These are phyloP conservation scores for Pegea sp. DNA, from an alignment of 23 tunicate genomes.

Conservation along the genomic window DNA sequence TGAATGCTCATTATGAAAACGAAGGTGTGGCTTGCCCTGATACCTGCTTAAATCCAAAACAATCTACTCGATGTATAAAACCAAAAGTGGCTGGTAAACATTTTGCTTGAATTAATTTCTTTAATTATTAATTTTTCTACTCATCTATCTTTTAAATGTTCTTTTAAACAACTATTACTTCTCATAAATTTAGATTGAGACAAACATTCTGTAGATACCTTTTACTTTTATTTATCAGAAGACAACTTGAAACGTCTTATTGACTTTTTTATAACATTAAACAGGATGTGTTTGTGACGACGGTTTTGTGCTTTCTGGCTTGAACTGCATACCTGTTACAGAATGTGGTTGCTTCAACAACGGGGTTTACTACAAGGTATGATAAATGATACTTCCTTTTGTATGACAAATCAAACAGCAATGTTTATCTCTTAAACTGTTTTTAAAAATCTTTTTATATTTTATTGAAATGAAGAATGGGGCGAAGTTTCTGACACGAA, in stretches of 20 bases:
- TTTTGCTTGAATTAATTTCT: too few species aligned
- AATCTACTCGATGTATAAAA: neutral
- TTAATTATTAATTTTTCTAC: too few species aligned
- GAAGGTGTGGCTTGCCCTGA: neutral
- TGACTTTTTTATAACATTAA: neutral
- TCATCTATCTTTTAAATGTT: too few species aligned
- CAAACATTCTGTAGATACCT: too few species aligned
- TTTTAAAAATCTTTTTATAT: too few species aligned
- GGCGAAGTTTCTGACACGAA: too few species aligned
- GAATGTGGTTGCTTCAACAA: neutral
- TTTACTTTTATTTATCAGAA: neutral
- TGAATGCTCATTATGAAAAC: neutral
- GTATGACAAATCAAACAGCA: too few species aligned
- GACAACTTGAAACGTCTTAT: neutral
- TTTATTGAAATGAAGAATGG: too few species aligned
- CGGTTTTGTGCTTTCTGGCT: neutral
- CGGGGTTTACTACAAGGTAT: neutral
- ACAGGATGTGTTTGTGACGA: neutral
- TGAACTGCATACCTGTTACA: neutral
- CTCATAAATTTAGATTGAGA: too few species aligned
- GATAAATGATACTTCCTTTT: too few species aligned
- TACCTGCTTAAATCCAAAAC: neutral
- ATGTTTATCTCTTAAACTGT: too few species aligned
- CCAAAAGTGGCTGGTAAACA: neutral
- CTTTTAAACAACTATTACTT: too few species aligned